These are phyloP conservation scores for Brachionus sp. DNA, from an alignment of 1,140 invertebrate species.

Conservation along the genomic window DNA sequence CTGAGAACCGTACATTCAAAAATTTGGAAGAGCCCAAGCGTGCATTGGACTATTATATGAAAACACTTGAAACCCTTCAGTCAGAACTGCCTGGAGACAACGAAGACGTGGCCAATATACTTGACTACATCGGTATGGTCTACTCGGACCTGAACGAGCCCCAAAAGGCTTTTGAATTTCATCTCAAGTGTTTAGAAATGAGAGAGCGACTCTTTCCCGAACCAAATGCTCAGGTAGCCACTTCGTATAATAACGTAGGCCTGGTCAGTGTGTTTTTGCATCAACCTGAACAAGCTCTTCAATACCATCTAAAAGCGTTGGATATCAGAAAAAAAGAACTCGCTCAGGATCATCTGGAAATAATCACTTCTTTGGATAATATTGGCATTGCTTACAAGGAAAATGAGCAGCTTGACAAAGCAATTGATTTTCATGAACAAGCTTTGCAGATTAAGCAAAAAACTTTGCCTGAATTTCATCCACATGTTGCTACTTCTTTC, in stretches of 20 bases:
- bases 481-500: background rate
- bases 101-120: background rate
- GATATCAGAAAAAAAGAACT: conserved; percentile 1
- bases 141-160: background rate
- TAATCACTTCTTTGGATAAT: background rate
- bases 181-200: background rate
- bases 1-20: background rate
- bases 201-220: background rate
- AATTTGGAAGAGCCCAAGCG: conserved; percentile 5
- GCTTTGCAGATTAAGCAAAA: background rate
- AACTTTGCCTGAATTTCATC: conserved; percentile 23
- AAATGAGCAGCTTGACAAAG: background rate
- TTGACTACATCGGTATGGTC: conserved; percentile 27
- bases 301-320: background rate
- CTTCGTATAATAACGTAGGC: conserved; percentile 8
- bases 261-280: background rate
- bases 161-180: conserved; percentile 7
- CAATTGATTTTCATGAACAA: conserved; percentile 16
- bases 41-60: conserved; percentile 19
- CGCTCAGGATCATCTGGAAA: background rate
- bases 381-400: background rate
- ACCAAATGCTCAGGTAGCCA: background rate
- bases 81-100: background rate
- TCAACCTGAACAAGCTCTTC: background rate
- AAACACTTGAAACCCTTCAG: background rate